These are phyloP conservation scores for Brachyalestes nurse DNA, from an alignment of 2,797 vertebrate genomes.

Conservation along the genomic window DNA sequence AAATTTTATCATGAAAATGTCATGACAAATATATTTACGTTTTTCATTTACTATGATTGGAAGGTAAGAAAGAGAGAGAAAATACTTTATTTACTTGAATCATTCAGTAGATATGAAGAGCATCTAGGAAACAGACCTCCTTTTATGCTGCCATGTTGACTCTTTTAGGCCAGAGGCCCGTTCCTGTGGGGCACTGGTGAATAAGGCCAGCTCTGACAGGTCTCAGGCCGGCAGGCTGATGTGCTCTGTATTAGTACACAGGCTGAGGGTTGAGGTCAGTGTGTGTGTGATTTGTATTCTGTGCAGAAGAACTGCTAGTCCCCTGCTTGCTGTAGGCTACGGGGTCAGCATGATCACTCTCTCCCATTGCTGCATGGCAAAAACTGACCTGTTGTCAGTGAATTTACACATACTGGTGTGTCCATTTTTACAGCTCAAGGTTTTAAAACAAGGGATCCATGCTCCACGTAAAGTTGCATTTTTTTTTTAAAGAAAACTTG, in stretches of 20 bases:
- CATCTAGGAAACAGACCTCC: conserved; percentile 9
- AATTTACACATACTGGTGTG: too few relatives aligned
- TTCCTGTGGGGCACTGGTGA: background rate
- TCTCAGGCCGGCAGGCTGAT: conserved; percentile 39
- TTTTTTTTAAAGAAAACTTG: background rate
- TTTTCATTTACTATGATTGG: too few relatives aligned
- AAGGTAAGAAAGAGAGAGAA: too few relatives aligned
- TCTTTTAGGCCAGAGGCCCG: conserved; percentile 8
- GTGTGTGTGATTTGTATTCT: conserved; percentile 57
- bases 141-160: conserved; percentile 18
- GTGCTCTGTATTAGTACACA: conserved; percentile 50
- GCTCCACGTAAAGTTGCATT: background rate
- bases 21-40: too few relatives aligned
- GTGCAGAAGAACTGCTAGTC: conserved; percentile 47
- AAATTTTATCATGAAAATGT: too few relatives aligned
- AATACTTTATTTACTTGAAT: background rate
- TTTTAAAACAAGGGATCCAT: conserved; percentile 5
- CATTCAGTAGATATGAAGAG: background rate
- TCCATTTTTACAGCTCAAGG: conserved; percentile 2
- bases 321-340: conserved; percentile 49
- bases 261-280: conserved; percentile 48
- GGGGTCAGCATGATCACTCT: conserved; percentile 51
- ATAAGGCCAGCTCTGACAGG: conserved; percentile 19
- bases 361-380: conserved; percentile 43
- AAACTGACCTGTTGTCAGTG: too few relatives aligned